Percentiles rank a stretch among this genome's conserved stretches.
Conservation (phyloP, 2,888 invertebrate species). For the Melipona bicolor region DNA sequence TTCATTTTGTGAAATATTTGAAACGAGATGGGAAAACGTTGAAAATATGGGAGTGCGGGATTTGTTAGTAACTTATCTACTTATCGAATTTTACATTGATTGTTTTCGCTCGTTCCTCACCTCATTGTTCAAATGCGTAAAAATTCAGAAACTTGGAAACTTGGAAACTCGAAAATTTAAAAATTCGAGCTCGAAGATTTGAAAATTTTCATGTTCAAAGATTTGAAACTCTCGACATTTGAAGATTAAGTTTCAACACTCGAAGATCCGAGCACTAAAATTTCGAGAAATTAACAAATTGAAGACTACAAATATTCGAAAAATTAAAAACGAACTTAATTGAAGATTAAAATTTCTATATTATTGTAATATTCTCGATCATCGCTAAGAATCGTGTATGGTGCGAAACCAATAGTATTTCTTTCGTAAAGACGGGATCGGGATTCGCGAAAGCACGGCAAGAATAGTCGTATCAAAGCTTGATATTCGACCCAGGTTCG, state of each 20-base stretch:
- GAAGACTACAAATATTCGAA: neutral
- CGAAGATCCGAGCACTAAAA: neutral
- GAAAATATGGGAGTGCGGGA: conserved; percentile 91
- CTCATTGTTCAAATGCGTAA: neutral
- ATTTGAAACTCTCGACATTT: neutral
- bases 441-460: neutral
- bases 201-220: neutral
- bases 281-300: neutral
- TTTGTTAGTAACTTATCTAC: conserved; percentile 86
- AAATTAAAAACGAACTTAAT: neutral
- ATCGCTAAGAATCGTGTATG: neutral
- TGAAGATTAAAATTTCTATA: neutral
- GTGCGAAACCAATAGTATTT: neutral
- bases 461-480: conserved; percentile 6
- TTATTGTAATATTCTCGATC: neutral
- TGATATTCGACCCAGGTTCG: conserved; percentile 85
- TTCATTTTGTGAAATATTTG: conserved; percentile 89
- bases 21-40: conserved; percentile 88
- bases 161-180: neutral
- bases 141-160: neutral
- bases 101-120: neutral
- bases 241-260: neutral
- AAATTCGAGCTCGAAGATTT: neutral
- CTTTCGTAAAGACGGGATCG: neutral
- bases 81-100: neutral